These are phyloP conservation scores for Tenodera sinensis DNA, from an alignment of 2,888 invertebrate species.

Conservation along the genomic window DNA sequence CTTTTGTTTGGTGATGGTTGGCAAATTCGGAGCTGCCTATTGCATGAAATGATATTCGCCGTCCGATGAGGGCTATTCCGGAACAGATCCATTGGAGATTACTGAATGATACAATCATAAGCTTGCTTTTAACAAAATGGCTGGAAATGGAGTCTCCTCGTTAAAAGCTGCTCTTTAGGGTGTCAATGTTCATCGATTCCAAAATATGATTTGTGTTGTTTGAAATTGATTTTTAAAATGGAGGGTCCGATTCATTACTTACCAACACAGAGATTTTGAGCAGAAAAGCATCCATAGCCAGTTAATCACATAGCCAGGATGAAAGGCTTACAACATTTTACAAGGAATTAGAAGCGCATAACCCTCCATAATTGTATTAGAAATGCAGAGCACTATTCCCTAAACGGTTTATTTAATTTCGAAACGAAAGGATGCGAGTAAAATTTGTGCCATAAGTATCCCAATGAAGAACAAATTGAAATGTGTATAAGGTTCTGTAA, in stretches of 20 bases:
- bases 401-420: too few species aligned
- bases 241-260: background rate
- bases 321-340: too few species aligned
- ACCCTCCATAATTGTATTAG: too few species aligned
- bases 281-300: background rate
- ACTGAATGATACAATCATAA: background rate
- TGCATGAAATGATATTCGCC: background rate
- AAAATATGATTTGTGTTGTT: background rate
- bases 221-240: background rate
- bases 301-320: background rate
- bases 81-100: background rate
- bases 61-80: too few species aligned
- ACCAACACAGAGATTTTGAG: background rate
- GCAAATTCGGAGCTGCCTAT: background rate
- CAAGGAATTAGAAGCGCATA: too few species aligned
- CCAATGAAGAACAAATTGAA: too few species aligned
- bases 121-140: background rate
- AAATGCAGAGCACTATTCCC: too few species aligned
- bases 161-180: background rate
- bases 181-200: background rate
- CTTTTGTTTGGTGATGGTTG: background rate
- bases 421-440: too few species aligned
- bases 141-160: background rate
- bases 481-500: too few species aligned
- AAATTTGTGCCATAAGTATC: too few species aligned